phyloP scores from a whole-genome alignment of 1,140 invertebrate species.

The Drosophila arizonae region DNA sequence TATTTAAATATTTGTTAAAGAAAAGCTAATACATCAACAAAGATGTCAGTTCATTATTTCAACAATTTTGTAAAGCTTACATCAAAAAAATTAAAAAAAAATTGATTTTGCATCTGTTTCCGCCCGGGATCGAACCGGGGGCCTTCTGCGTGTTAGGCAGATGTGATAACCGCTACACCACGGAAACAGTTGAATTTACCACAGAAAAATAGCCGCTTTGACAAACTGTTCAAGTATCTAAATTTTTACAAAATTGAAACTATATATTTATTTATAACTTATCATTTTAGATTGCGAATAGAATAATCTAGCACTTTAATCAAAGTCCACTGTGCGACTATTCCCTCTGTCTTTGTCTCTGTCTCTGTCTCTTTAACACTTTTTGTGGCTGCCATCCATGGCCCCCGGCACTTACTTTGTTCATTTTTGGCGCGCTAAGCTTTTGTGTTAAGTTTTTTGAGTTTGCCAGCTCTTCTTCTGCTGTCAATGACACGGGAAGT shows the following conservation, averaged over 20 bases:
- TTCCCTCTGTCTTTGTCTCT: neutral
- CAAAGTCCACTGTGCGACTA: constrained; percentile 25
- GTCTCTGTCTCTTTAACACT: constrained; percentile 11
- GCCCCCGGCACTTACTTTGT: constrained; percentile 10
- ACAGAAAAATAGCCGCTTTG: neutral
- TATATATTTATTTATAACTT: neutral
- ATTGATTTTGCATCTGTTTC: constrained; percentile 61
- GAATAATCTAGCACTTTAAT: neutral
- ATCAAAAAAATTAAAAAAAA: neutral
- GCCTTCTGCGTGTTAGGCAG: constrained; percentile 83
- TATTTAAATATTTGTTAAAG: too few relatives aligned
- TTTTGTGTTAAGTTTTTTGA: constrained; percentile 43
- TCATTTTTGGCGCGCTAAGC: constrained; percentile 49
- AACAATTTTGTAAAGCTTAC: neutral
- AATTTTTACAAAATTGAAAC: neutral
- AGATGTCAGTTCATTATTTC: too few relatives aligned
- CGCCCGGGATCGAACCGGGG: constrained; percentile 83
- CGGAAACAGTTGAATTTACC: constrained; percentile 64
- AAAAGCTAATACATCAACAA: too few relatives aligned
- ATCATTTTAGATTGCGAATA: neutral
- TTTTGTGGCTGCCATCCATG: constrained; percentile 1
- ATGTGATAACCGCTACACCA: constrained; percentile 83
- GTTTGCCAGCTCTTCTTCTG: constrained; percentile 40
- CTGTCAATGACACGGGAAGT: constrained; percentile 78
- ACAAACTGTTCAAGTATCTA: neutral